A percentile compares a stretch with the other conserved stretches of the same genome.
These are phyloP conservation scores for Epirrhoe tristata DNA, from an alignment of 2,888 invertebrate genomes.

Conservation along the genomic window DNA sequence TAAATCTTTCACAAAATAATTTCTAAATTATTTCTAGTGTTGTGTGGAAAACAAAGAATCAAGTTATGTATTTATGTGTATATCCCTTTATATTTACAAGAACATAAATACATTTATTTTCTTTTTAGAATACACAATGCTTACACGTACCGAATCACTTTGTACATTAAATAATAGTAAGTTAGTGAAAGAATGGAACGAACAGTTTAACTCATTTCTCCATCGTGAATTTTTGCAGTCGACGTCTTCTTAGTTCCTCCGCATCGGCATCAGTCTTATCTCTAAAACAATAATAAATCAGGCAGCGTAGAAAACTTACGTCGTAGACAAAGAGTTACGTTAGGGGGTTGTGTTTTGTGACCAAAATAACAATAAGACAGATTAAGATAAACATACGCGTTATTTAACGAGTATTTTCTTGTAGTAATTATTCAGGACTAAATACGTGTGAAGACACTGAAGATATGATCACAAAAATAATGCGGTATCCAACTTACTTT, in stretches of 20 bases:
- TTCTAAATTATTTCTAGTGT: slow-evolving; percentile 46
- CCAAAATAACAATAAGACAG: no score
- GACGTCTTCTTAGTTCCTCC: slow-evolving; percentile 90
- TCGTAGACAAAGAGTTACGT: no score
- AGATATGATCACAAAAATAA: no score
- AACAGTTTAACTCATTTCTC: slow-evolving; percentile 74
- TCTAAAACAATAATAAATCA: slow-evolving; percentile 56
- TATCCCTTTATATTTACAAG: slow-evolving; percentile 83
- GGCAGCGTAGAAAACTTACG: no score
- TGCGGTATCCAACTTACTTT: no score
- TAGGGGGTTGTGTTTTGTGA: no score
- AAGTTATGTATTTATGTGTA: slow-evolving; percentile 81
- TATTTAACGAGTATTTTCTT: no score
- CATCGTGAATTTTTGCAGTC: slow-evolving; percentile 89
- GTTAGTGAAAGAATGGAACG: slow-evolving; percentile 68
- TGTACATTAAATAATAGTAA: slow-evolving; percentile 80
- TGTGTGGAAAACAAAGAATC: slow-evolving; percentile 48
- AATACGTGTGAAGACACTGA: no score
- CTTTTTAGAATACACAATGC: slow-evolving; percentile 76
- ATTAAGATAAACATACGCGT: no score
- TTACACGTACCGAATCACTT: slow-evolving; percentile 79
- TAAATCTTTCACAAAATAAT: slow-evolving; percentile 48
- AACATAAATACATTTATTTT: slow-evolving; percentile 82
- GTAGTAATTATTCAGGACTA: no score
- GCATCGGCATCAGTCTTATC: slow-evolving; percentile 82